phyloP scores from a whole-genome alignment of 2,797 vertebrate genomes.

The Ceryle rudis region DNA sequence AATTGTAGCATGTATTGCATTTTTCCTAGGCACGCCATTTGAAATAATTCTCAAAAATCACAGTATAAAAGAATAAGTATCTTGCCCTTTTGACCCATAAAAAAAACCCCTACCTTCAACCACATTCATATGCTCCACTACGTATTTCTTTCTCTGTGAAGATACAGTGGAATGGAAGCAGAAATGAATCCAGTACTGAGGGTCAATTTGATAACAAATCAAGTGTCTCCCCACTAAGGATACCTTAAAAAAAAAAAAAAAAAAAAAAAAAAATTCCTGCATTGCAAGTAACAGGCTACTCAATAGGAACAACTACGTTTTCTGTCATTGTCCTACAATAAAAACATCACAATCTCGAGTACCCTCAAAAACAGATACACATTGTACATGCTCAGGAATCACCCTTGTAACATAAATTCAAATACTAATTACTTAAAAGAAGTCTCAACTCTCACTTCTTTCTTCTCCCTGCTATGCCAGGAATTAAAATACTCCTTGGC shows the following conservation, averaged over 20 bases:
- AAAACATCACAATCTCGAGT: neutral
- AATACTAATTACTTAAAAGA: neutral
- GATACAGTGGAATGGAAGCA: neutral
- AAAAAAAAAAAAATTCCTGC: neutral
- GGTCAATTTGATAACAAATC: neutral
- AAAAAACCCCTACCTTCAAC: neutral
- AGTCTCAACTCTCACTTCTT: neutral
- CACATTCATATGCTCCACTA: neutral
- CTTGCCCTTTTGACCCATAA: neutral
- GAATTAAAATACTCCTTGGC: neutral
- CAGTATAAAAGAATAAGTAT: neutral
- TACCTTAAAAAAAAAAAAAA: neutral
- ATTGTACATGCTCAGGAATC: neutral
- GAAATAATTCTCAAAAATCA: neutral
- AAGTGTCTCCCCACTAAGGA: neutral
- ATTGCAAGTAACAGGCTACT: neutral
- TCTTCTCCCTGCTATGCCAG: neutral
- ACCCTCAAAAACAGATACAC: neutral
- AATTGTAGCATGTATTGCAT: neutral
- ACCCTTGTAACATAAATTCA: neutral
- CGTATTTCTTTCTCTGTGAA: neutral
- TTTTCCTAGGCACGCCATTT: neutral
- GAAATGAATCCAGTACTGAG: neutral
- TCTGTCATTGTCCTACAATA: too few relatives aligned
- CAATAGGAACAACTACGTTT: neutral